A percentile compares a stretch with the other conserved stretches of the same genome.
Evolutionary conservation across 2,113 vertebrate species (phyloP).

Genomic region (Microcebus jonahi): DNA sequence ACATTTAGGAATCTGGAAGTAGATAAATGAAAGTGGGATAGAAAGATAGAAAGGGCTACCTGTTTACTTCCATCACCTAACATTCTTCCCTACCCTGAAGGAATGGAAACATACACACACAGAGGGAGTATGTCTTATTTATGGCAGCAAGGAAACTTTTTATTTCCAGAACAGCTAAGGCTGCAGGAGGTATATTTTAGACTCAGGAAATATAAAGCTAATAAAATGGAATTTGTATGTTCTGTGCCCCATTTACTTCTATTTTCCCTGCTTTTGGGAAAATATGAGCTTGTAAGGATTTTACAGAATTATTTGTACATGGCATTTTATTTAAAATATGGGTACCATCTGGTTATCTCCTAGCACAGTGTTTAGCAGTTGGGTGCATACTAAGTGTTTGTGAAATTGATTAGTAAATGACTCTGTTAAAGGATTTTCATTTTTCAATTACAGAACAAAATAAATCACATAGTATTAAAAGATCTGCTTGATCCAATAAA

Average conservation of each 20-base stretch:
- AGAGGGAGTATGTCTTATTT: neutral
- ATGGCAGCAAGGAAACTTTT: neutral
- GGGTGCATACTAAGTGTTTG: neutral
- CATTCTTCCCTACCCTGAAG: neutral
- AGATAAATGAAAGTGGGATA: neutral
- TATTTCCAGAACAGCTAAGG: neutral
- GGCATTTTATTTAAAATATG: neutral
- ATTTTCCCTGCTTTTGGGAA: neutral
- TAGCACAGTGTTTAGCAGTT: neutral
- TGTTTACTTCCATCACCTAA: neutral
- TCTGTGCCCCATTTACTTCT: neutral
- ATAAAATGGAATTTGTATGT: neutral
- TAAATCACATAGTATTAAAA: slow-evolving; percentile 97
- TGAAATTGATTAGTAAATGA: slow-evolving; percentile 26
- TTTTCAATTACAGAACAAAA: slow-evolving; percentile 94
- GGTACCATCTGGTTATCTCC: neutral
- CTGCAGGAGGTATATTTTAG: neutral
- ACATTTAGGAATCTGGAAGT: neutral
- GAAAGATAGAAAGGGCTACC: neutral
- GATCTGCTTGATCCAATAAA: slow-evolving; percentile 98
- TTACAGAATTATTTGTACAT: slow-evolving; percentile 18
- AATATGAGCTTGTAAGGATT: neutral
- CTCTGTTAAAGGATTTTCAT: slow-evolving; percentile 26
- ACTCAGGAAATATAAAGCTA: neutral
- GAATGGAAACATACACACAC: neutral